A percentile compares a stretch with the other conserved stretches of the same genome.
Evolutionary conservation across 2,888 invertebrate species (phyloP).

Genomic region (Drosophila pseudotakahashii): DNA sequence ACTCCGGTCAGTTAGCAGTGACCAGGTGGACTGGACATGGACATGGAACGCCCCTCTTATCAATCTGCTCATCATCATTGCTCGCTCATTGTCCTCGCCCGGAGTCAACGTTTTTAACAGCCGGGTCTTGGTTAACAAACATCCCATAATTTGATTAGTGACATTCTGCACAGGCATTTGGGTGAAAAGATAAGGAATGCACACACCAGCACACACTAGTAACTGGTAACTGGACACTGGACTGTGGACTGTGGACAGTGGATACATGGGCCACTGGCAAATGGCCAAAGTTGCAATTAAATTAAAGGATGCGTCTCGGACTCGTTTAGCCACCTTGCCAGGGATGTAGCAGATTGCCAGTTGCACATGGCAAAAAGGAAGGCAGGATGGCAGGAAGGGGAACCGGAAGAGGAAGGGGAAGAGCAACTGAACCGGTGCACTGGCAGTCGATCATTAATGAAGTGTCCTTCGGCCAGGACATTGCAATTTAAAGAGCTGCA

Average conservation of each 20-base stretch:
- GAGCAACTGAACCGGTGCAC: constrained; percentile 39
- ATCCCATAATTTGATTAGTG: constrained; percentile 74
- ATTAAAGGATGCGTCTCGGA: constrained; percentile 48
- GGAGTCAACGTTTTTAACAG: constrained; percentile 18
- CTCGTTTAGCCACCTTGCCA: constrained; percentile 41
- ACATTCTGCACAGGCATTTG: constrained; percentile 71
- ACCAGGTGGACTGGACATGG: too few relatives aligned
- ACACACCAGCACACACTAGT: constrained; percentile 26
- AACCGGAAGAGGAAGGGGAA: constrained; percentile 28
- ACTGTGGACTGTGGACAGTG: constrained; percentile 4
- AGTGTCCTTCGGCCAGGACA: constrained; percentile 53
- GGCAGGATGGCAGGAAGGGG: background rate
- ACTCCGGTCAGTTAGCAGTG: constrained; percentile 2
- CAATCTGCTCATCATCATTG: constrained; percentile 48
- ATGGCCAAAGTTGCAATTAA: constrained; percentile 61
- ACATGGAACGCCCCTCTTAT: constrained; percentile 7
- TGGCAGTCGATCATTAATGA: constrained; percentile 59
- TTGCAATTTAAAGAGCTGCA: constrained; percentile 16
- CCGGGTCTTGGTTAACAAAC: constrained; percentile 51
- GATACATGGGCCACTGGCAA: constrained; percentile 31
- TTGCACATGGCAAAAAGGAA: background rate
- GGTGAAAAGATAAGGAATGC: constrained; percentile 68
- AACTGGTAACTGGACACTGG: background rate
- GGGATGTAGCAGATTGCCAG: constrained; percentile 6
- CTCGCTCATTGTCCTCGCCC: constrained; percentile 41